Conservation (phyloP, 2,888 invertebrate genomes). For the Eupithecia vulgata region DNA sequence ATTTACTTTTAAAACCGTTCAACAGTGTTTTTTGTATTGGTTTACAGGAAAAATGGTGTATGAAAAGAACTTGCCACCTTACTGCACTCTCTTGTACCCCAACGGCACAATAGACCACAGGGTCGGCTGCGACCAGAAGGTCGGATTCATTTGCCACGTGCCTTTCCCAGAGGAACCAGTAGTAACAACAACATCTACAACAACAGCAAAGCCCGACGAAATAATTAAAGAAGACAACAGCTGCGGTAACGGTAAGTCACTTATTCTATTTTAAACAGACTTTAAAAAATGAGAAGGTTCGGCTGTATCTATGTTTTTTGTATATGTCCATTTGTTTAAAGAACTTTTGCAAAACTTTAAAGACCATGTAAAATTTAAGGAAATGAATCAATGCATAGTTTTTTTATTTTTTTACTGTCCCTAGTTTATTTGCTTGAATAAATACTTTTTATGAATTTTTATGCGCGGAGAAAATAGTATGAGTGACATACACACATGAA, state of each 20-base stretch:
- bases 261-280: not conserved
- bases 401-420: no score
- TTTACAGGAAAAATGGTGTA: not conserved
- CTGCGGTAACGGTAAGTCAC: not conserved
- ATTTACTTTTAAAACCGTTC: not conserved
- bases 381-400: no score
- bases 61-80: not conserved
- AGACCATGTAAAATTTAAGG: no score
- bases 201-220: not conserved
- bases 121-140: not conserved
- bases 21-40: not conserved
- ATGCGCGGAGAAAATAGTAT: no score
- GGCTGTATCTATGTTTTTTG: no score
- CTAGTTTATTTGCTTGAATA: no score
- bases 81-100: constrained; percentile 11
- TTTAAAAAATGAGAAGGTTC: no score
- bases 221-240: not conserved
- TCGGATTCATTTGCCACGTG: constrained; percentile 2
- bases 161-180: constrained; percentile 1
- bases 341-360: no score
- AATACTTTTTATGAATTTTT: no score
- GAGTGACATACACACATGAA: no score
- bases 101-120: constrained; percentile 5
- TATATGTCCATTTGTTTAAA: no score
- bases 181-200: not conserved